Evolutionary conservation across 2,888 invertebrate species (phyloP).

Genomic region (Lissonota sp.): DNA sequence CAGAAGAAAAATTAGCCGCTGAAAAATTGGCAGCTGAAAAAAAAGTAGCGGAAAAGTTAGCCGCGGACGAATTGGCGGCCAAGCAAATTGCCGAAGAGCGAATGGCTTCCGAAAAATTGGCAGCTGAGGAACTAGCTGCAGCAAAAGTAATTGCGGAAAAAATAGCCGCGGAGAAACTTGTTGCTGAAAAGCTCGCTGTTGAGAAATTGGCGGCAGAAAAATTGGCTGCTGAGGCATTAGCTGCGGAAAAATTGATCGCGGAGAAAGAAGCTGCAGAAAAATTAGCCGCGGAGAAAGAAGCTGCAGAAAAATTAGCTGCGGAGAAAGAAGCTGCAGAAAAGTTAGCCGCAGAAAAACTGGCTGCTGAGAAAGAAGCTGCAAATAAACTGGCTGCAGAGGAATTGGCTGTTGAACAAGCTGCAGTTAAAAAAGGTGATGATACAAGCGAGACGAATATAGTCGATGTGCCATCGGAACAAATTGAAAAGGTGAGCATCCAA

Average conservation of each 20-base stretch:
- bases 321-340: conserved; percentile 2
- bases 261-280: conserved; percentile 9
- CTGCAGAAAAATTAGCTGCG: conserved; percentile 44
- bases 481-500: conserved; percentile 18
- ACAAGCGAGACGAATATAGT: too few species aligned
- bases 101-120: conserved; percentile 16
- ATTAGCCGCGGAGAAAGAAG: background rate
- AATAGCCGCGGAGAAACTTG: background rate
- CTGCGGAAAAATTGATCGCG: background rate
- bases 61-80: conserved; percentile 26
- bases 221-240: background rate
- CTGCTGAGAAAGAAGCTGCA: background rate
- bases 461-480: conserved; percentile 18
- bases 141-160: conserved; percentile 1
- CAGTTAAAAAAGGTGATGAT: background rate
- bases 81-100: conserved; percentile 15
- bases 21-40: conserved; percentile 32
- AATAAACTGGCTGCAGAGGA: conserved; percentile 7
- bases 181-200: background rate
- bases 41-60: conserved; percentile 21
- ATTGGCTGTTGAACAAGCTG: background rate
- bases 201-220: background rate
- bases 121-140: background rate
- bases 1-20: conserved; percentile 2
- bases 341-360: background rate